Evolutionary conservation across 2,113 vertebrate species (phyloP).

Genomic region (Hypomesus transpacificus): DNA sequence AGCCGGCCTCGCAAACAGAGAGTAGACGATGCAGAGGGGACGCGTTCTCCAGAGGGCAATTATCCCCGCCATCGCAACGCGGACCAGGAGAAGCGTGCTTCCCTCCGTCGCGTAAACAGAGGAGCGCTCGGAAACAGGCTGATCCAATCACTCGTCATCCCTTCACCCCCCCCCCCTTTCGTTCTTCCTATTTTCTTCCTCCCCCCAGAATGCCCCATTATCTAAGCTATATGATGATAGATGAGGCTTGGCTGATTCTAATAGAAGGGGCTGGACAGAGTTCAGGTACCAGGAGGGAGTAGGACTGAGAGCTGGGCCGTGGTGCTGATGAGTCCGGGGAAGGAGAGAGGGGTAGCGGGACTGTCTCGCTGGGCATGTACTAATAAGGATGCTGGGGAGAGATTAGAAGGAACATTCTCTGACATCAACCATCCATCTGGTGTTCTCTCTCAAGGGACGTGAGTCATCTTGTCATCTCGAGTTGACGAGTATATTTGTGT

Average conservation of each 20-base stretch:
- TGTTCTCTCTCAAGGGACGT: neutral
- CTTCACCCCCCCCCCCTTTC: no score
- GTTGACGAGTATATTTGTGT: neutral
- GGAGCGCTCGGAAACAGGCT: no score
- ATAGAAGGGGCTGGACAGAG: neutral
- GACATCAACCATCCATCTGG: neutral
- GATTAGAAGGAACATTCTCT: neutral
- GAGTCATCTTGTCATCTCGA: neutral
- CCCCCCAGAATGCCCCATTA: neutral
- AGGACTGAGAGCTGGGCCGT: neutral
- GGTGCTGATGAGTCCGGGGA: neutral
- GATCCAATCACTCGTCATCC: no score
- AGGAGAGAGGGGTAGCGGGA: no score
- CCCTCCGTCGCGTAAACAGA: neutral
- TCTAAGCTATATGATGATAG: neutral
- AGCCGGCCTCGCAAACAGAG: neutral
- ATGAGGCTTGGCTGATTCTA: neutral
- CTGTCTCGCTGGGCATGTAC: no score
- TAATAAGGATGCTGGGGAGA: neutral
- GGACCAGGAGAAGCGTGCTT: neutral
- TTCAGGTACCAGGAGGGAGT: neutral
- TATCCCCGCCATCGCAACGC: neutral
- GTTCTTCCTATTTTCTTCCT: neutral
- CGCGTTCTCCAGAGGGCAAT: neutral
- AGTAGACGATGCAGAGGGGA: neutral